Evolutionary conservation across 2,113 vertebrate species (phyloP).

Genomic region (Sander vitreus): DNA sequence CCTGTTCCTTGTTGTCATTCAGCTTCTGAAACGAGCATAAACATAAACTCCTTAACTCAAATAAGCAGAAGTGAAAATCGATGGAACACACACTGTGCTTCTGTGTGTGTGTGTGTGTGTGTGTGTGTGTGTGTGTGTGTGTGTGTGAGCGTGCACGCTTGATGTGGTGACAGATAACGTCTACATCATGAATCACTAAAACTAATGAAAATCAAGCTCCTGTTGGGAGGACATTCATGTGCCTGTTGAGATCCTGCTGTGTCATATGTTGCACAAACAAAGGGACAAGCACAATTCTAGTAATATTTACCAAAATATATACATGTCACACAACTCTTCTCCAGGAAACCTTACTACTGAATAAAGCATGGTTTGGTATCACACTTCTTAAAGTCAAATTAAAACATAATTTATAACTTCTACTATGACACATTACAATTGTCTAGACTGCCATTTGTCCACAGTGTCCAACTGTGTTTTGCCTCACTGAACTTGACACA

Average conservation of each 20-base stretch:
- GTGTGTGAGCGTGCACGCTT: neutral
- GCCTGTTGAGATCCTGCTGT: neutral
- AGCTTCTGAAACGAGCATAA: slow-evolving; percentile 81
- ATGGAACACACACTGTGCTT: neutral
- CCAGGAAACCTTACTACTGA: neutral
- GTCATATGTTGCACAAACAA: neutral
- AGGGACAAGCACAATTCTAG: neutral
- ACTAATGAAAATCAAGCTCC: slow-evolving; percentile 6
- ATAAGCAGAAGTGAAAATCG: neutral
- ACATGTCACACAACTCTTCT: neutral
- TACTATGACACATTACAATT: neutral
- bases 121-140: neutral
- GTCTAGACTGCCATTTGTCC: neutral
- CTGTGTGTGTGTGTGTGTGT: neutral
- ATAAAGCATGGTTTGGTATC: neutral
- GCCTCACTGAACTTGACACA: neutral
- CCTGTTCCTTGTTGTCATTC: slow-evolving; percentile 87
- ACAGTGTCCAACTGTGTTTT: neutral
- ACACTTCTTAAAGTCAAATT: neutral
- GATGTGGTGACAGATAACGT: slow-evolving; percentile 24
- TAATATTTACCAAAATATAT: neutral
- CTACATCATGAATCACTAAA: slow-evolving; percentile 7
- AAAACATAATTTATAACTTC: neutral
- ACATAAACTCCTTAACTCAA: slow-evolving; percentile 4
- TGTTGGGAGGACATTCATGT: neutral